These are phyloP conservation scores for Unio pictorum DNA, from an alignment of 2,888 invertebrate genomes.

Conservation along the genomic window DNA sequence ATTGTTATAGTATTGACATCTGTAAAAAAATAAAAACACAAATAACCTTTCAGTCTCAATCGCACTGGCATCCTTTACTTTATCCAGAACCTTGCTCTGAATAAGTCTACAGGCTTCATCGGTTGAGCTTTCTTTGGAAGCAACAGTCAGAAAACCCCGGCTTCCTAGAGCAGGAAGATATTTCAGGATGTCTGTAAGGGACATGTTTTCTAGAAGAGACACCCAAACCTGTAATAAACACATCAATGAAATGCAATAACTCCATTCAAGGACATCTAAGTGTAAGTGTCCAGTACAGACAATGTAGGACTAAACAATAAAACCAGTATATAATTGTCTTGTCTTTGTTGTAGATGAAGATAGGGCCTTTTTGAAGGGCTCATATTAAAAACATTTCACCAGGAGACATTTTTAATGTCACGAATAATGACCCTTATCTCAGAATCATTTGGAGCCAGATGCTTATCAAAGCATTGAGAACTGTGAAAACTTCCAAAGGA, in stretches of 20 bases:
- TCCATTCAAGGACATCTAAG: too few relatives aligned
- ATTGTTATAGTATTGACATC: too few relatives aligned
- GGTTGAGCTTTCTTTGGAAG: constrained; percentile 7
- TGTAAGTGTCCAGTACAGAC: not conserved
- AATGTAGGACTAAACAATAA: not conserved
- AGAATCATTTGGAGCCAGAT: too few relatives aligned
- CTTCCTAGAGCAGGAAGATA: constrained; percentile 68
- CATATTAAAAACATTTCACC: too few relatives aligned
- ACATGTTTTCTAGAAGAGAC: constrained; percentile 67
- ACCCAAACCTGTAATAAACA: constrained; percentile 62
- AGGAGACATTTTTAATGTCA: too few relatives aligned
- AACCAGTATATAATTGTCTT: too few relatives aligned
- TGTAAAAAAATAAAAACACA: too few relatives aligned
- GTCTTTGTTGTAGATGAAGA: too few relatives aligned
- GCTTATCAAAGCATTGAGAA: too few relatives aligned
- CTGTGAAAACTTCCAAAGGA: too few relatives aligned
- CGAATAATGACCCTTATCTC: too few relatives aligned
- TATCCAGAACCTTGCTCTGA: constrained; percentile 32
- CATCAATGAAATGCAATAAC: not conserved
- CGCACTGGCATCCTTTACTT: constrained; percentile 23
- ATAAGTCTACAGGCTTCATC: constrained; percentile 25
- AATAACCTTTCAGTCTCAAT: constrained; percentile 40
- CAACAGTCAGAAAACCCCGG: constrained; percentile 50
- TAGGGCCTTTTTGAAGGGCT: too few relatives aligned
- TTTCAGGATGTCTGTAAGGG: constrained; percentile 65